Evolutionary conservation across 2,797 vertebrate species (phyloP).

Genomic region (Microctenopoma stevenorrisi): DNA sequence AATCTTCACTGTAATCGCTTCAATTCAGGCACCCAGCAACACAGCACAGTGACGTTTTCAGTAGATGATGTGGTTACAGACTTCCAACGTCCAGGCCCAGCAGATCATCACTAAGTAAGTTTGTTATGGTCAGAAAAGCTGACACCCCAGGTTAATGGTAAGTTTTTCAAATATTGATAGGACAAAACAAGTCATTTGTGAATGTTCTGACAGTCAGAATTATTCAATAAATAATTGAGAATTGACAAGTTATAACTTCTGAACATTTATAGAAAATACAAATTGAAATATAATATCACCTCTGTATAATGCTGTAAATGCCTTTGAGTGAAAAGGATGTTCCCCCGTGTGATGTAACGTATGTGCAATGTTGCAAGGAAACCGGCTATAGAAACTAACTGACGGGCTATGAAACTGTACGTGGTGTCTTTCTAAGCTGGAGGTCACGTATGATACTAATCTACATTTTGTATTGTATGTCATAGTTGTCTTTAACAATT

Average conservation of each 20-base stretch:
- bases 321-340: not conserved
- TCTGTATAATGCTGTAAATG: not conserved
- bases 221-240: not conserved
- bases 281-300: no score
- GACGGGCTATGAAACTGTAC: not conserved
- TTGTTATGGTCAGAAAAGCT: no score
- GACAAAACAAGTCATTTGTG: no score
- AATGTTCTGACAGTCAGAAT: not conserved
- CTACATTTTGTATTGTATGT: conserved; percentile 1
- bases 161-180: rapidly evolving
- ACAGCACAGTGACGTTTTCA: no score
- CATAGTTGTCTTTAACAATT: not conserved
- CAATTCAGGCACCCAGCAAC: no score
- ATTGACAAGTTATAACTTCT: not conserved
- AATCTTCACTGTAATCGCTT: no score
- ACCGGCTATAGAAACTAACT: not conserved
- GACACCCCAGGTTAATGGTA: no score
- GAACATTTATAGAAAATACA: no score
- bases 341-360: not conserved
- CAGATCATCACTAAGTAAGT: no score
- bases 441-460: not conserved
- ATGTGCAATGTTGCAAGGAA: conserved; percentile 5
- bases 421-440: no score
- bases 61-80: no score
- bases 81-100: no score